Evolutionary conservation across 2,888 invertebrate species (phyloP).

Genomic region (Noctua fimbriata): DNA sequence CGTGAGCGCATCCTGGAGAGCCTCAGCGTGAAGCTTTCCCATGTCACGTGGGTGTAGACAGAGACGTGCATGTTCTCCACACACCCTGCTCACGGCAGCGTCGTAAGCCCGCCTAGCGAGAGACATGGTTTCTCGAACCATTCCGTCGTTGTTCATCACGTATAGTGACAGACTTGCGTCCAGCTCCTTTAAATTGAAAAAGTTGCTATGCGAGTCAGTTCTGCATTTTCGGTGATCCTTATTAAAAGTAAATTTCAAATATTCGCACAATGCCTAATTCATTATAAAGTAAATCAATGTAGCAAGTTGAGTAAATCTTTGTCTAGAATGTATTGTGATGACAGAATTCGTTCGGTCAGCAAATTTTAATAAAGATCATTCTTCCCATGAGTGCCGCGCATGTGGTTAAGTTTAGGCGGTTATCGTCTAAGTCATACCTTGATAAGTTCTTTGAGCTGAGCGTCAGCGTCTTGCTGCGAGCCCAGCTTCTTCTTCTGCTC

Average conservation of each 20-base stretch:
- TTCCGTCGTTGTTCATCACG: slow-evolving; percentile 67
- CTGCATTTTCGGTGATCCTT: neutral
- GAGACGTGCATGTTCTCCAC: slow-evolving; percentile 47
- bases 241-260: neutral
- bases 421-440: slow-evolving; percentile 34
- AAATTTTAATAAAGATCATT: neutral
- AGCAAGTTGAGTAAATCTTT: neutral
- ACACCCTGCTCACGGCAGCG: slow-evolving; percentile 38
- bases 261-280: neutral
- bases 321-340: neutral
- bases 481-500: slow-evolving; percentile 65
- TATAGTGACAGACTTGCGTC: slow-evolving; percentile 59
- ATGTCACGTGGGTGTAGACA: slow-evolving; percentile 63
- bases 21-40: slow-evolving; percentile 27
- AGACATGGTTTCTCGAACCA: slow-evolving; percentile 57
- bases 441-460: slow-evolving; percentile 40
- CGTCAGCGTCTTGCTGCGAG: slow-evolving; percentile 38
- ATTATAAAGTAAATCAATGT: neutral
- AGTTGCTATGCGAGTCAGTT: neutral
- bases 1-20: slow-evolving; percentile 9
- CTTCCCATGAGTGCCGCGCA: neutral
- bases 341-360: neutral
- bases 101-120: slow-evolving; percentile 64
- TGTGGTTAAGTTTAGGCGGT: neutral
- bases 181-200: slow-evolving; percentile 66